phyloP scores from a whole-genome alignment of 1,140 invertebrate genomes.

The Lepidurus arcticus region DNA sequence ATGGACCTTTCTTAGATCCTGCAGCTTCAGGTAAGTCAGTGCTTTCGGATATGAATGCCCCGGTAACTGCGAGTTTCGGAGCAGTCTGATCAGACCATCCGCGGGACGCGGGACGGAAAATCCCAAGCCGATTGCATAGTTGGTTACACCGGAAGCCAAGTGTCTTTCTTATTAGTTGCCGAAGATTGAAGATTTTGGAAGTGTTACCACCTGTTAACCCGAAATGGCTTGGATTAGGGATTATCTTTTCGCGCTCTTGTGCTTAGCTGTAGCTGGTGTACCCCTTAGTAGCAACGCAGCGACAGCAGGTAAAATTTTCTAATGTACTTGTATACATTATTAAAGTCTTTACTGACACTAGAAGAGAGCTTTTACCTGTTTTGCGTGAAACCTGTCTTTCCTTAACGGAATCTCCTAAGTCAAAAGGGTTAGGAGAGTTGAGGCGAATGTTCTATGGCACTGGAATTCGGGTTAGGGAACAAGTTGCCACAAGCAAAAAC shows the following conservation, averaged over 20 bases:
- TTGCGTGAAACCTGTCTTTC: too few relatives aligned
- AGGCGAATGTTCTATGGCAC: too few relatives aligned
- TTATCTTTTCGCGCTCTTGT: neutral
- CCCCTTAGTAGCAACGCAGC: neutral
- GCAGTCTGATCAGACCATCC: neutral
- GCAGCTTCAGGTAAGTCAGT: neutral
- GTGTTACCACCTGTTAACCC: neutral
- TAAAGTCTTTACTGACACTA: neutral
- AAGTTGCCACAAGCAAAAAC: too few relatives aligned
- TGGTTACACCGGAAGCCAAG: neutral
- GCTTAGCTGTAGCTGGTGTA: neutral
- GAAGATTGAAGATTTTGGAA: neutral
- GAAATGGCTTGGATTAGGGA: constrained; percentile 2
- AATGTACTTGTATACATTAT: neutral
- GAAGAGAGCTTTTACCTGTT: too few relatives aligned
- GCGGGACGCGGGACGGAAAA: constrained; percentile 1
- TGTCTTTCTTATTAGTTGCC: neutral
- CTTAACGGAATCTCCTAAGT: too few relatives aligned
- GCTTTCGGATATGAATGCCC: neutral
- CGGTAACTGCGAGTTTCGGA: neutral
- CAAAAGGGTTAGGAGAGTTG: too few relatives aligned
- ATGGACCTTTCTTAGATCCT: neutral
- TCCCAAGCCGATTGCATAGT: neutral
- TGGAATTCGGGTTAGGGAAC: too few relatives aligned
- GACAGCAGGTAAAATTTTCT: neutral